Base-by-base conservation (phyloP, 1,140 invertebrate species). In the Mya arenaria region DNA sequence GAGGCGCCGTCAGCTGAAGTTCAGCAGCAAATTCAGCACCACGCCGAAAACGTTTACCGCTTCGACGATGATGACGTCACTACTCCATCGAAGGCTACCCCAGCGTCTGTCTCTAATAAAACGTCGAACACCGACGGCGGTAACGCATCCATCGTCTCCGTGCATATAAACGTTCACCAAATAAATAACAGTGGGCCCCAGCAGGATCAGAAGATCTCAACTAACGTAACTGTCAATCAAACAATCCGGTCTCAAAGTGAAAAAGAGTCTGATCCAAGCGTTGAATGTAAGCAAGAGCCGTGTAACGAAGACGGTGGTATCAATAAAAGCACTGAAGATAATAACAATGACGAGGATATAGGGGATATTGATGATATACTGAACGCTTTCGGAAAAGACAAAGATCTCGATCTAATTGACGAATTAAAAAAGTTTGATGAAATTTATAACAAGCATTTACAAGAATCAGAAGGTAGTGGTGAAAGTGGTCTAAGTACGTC, bases 191-290 rank as follows among this genome's bases (percentile, higher is more conserved):
- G 78, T 30, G 97, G 96, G 32, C 95, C 48, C 95, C 96, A 34
- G 96, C 96, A 90, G 37, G 96, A 96, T 8, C 96, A 97, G 87
- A 97, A 97, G 90, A 97, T 97, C 68, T 97, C 96, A 36, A 97
- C 97, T 56, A 97, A 97, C 93, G 97, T 98, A n/a, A 97, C 97
- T 8, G 97, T 98, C 41, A 97, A 97, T 90, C 96, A 97, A 0
- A 94, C 97, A 71, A 96, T 96, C 39, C 97, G 97, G 88, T 95
- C 96, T 3, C 96, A 96, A 58, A 95, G 96, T 25, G 81, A 13
- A 93, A 91, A 83, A 56, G 85, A 92, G 5, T 89, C 92, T 0
- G 87, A 87, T n/a, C 71, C 86, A 78, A 68, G 83, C 86, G 94
- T 96, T 19, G 96, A 97, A 90, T 97, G 96, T 93, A 97, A 97